Base-by-base conservation (phyloP, 1,140 invertebrate genomes). In the Archivesica marissinica region DNA sequence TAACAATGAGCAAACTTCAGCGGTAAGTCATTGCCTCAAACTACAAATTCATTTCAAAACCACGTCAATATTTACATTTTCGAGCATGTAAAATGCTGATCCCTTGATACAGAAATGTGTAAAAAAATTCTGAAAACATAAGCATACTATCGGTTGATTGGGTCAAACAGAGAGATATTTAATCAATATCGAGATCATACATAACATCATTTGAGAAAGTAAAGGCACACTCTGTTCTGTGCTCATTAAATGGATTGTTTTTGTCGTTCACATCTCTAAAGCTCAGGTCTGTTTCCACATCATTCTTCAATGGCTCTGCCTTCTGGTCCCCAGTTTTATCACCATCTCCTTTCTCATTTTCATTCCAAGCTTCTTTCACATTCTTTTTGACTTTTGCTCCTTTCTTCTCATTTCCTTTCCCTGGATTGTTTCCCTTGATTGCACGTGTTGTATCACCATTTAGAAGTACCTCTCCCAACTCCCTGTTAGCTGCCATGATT, bases 201-300 rank as follows among this genome's bases (percentile, higher is more conserved):
- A 92, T 91, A 0, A 92, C 75, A 72, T 86, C 86, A 83, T 93
- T 92, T 25, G 88, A 87, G 80, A 92, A 93, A 13, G 85, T 61
- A 66, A 93, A 91, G 15, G 90, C 88, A 90, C 92, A 92, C 35
- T 90, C 39, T 20, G 90, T 93, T 68, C 74, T 88, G 81, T 92
- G 89, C 59, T 91, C 89, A 77, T 87, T 91, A 30, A 50, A 68
- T 30, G 64, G 52, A 70, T 30, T 28, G 30, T 28, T 13, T 78
- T 76, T 41, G n/a, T n/a, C n/a, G n/a, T 66, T 66, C 61, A 25
- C 4, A 23, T 91, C 89, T 50, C 88, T 80, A 90, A 89, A 90
- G 54, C 87, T 91, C 11, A 91, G 68, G 25, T 86, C 72, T 25
- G 90, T 88, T 28, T 90, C 88, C 23, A 89, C 88, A 39, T 85